Conservation (phyloP, 2,797 vertebrate species). For the Pseudochromis fuscus region DNA sequence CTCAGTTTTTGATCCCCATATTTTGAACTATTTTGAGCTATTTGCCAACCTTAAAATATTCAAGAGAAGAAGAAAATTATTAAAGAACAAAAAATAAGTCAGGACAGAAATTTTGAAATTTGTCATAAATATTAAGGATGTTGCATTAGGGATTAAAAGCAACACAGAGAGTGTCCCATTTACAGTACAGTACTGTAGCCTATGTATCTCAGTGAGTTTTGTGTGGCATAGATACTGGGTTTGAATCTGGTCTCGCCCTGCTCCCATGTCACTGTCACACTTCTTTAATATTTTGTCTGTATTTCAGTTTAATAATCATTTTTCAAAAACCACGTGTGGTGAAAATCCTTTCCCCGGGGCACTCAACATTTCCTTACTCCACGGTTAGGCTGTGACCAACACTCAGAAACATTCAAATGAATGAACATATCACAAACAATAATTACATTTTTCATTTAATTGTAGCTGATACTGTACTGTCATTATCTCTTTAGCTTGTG, state of each 20-base stretch:
- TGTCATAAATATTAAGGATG: constrained; percentile 53
- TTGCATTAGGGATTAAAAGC: constrained; percentile 43
- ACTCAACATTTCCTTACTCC: not conserved
- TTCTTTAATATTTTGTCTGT: not conserved
- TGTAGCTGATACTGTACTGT: constrained; percentile 27
- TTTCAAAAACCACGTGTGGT: not conserved
- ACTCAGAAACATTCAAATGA: constrained; percentile 11
- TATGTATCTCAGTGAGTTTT: constrained; percentile 38
- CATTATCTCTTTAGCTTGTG: constrained; percentile 61
- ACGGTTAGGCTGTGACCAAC: constrained; percentile 18
- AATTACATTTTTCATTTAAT: constrained; percentile 48
- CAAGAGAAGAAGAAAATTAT: constrained; percentile 39
- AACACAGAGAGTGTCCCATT: constrained; percentile 26
- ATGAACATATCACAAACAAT: constrained; percentile 37
- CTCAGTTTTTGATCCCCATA: constrained; percentile 63
- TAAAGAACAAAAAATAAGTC: constrained; percentile 27
- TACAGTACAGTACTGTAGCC: constrained; percentile 38
- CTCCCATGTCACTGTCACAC: not conserved
- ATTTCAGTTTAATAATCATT: not conserved
- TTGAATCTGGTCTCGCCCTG: constrained; percentile 1
- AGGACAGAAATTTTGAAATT: constrained; percentile 44
- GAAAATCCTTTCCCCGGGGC: not conserved
- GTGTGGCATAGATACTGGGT: constrained; percentile 6
- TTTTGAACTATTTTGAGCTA: constrained; percentile 67
- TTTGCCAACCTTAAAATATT: constrained; percentile 71